Conservation (phyloP, 2,888 invertebrate genomes). For the Agapostemon virescens region DNA sequence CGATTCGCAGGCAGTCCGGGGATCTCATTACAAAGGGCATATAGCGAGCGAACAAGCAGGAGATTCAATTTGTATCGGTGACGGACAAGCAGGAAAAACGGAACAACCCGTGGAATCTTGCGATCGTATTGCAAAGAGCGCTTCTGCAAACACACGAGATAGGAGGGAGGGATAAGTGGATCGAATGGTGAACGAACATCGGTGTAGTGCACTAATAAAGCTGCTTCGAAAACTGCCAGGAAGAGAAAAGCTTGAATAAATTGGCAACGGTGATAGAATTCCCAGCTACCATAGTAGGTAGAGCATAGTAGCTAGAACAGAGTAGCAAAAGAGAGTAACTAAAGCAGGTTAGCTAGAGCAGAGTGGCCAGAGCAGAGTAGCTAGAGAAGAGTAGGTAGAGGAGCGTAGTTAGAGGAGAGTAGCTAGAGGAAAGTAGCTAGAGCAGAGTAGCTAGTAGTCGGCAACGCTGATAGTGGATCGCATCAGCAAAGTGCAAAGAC, state of each 20-base stretch:
- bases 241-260: not conserved
- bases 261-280: not conserved
- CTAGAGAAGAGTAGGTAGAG: no score
- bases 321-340: no score
- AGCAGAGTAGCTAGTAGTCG: no score
- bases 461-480: no score
- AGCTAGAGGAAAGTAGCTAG: no score
- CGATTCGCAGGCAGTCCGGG: conserved; percentile 29
- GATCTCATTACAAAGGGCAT: conserved; percentile 51
- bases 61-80: conserved; percentile 54
- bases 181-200: conserved; percentile 6
- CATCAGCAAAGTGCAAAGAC: no score
- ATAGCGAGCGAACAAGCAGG: conserved; percentile 24
- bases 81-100: not conserved
- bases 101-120: conserved; percentile 29
- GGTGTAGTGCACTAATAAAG: conserved; percentile 15
- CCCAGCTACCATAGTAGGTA: no score
- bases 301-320: no score
- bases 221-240: not conserved
- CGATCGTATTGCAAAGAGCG: conserved; percentile 28
- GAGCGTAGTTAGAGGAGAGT: no score
- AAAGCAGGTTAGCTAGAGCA: no score
- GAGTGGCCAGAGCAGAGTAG: no score
- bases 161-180: not conserved
- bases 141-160: not conserved